Evolutionary conservation across 1,140 invertebrate genomes (phyloP), one percentile per base, ranked within the genome.

Genomic region (Helicoverpa zea): DNA sequence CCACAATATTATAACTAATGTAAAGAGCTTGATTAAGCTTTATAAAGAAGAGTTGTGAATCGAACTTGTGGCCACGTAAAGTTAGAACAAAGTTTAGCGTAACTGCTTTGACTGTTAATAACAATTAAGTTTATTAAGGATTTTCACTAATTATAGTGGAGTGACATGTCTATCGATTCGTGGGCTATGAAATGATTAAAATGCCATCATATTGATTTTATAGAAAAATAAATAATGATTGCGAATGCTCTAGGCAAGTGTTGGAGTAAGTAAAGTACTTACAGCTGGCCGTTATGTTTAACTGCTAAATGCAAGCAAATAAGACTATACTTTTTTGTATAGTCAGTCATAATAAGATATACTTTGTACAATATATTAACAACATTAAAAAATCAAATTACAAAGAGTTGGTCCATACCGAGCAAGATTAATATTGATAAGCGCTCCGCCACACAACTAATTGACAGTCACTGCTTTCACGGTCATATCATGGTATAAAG

Each of bases 31-130:
- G 87, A 92, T 84, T 84, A 94, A 94, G 92, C 93, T 94, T 94
- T 94, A 94, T 94, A 88, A 89, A 90, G 84, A 94, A 93, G 93
- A 89, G 93, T 94, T 94, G 93, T 94, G 93, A 94, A 94, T 92
- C 92, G 91, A 94, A 94, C 91, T 89, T 92, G 90, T 93, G 93
- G 93, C 93, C 93, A 94, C 88, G 86, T 92, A 91, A 89, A 70
- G 74, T 90, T 90, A 91, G 86, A 87, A 83, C 84, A 83, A 86
- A 88, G 68, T 83, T 84, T 91, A 89, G 87, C 56, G 81, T 88
- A 83, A 83, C 77, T 79, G 84, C 84, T 84, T 88, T 86, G 83
- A 84, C 84, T 84, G 83, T 87, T 84, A 88, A 82, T 86, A 83
- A 72, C 81, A 83, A 79, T 82, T 82, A 88, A 84, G 77, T 87